A percentile compares a stretch with the other conserved stretches of the same genome.
Evolutionary conservation across 2,797 vertebrate genomes (phyloP).

Genomic region (Malacoraja senta): DNA sequence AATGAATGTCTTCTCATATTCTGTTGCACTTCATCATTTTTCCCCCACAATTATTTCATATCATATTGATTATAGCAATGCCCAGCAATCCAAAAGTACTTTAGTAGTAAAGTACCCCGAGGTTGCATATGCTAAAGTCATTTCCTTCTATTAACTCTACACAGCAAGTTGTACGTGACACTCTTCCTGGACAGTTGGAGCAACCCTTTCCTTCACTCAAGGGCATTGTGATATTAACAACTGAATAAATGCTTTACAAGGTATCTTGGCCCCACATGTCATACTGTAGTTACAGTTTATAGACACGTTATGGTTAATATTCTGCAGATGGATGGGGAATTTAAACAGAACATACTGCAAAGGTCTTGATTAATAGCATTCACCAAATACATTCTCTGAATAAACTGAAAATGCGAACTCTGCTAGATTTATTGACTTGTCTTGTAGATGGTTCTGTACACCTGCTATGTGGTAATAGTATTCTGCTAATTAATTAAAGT

Average conservation of each 20-base stretch:
- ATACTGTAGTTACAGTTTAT: slow-evolving; percentile 24
- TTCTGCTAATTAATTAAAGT: slow-evolving; percentile 35
- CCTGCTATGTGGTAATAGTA: slow-evolving; percentile 25
- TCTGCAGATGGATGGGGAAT: slow-evolving; percentile 35
- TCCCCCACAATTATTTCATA: neutral
- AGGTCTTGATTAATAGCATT: slow-evolving; percentile 33
- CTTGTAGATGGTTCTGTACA: neutral
- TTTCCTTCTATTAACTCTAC: neutral
- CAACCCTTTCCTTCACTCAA: slow-evolving; percentile 1
- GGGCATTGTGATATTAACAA: neutral
- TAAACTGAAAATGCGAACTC: slow-evolving; percentile 25
- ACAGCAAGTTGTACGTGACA: neutral
- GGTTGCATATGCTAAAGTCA: neutral
- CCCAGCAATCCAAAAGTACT: neutral
- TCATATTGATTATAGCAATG: neutral
- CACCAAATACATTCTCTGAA: slow-evolving; percentile 21
- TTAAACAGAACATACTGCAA: slow-evolving; percentile 27
- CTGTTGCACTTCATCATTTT: neutral
- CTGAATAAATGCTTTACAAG: slow-evolving; percentile 15
- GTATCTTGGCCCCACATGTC: neutral
- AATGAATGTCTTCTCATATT: neutral
- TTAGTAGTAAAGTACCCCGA: neutral
- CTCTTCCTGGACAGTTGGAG: neutral
- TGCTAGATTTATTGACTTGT: slow-evolving; percentile 34
- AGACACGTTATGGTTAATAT: slow-evolving; percentile 36